Evolutionary conservation across 2,888 invertebrate species (phyloP), one percentile per base, ranked within the genome.

Genomic region (Chrysotoxum bicinctum): DNA sequence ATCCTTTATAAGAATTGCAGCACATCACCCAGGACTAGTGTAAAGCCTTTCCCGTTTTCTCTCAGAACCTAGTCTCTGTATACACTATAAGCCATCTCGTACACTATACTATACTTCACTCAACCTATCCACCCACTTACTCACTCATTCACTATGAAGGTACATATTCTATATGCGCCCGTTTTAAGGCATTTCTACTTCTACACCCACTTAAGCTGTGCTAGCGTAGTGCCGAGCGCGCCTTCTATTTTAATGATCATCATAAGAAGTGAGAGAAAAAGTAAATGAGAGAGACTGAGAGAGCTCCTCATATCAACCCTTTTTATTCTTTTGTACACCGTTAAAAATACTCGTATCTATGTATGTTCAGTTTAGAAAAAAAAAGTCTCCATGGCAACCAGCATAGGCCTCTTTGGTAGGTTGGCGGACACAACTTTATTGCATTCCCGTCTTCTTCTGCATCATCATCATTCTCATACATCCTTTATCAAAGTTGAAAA

Each of bases 401-500:
- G 76, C 21, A 58, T 85, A 85, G 80, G 80, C 85, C 76, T 85
- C 69, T 48, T 66, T 66, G 64, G 21, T 43, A n/a, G 26, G 75
- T 84, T 58, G 64, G 79, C 72, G 62, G 66, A 72, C 64, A 54
- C 70, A 74, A 78, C 84, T 45, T 75, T 70, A 75, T 74, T n/a
- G 82, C 78, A 72, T 72, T 66, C 66, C 56, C 72, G 48, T 75
- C 75, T 75, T 73, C 50, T 45, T 21, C 72, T 26, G 58, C 82
- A 66, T 68, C 75, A 58, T 75, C 66, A 64, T 64, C 64, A 48
- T 58, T 35, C 77, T 77, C 69, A 76, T 85, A 76, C 76, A 85
- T 85, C 72, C 80, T 73, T 73, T 80, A 85, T 85, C 85, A 85
- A 85, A 80, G 84, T 80, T 68, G 56, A 80, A 85, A 85, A 85